Base-by-base conservation (phyloP, 1,140 invertebrate species). In the Pemphigus obesinymphae region DNA sequence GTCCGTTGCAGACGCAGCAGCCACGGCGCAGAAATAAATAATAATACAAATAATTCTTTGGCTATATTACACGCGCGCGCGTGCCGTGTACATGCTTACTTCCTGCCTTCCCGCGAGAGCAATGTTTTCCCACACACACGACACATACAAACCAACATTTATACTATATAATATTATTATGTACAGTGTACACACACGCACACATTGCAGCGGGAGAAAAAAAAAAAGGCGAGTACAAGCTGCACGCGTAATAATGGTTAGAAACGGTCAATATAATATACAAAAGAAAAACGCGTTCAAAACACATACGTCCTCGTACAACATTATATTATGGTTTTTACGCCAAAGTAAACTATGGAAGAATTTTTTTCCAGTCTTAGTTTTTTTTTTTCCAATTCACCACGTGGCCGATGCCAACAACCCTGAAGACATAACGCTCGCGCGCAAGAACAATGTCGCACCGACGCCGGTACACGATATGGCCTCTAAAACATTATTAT, bases 11-110 rank as follows among this genome's bases (percentile, higher is more conserved):
- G 70, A 48, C 17, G 26, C 43, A 17, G 17, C 68, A 48, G 45
- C 70, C 58, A 68, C 26, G 7, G 23, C 26, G 40, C 66, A 50
- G 43, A 73, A 73, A 73, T 73, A 73, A 48, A 73, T 73, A 50
- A 73, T 73, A 73, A 73, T 73, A 73, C 43, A 50, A 73, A 73
- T 73, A 73, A 73, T 50, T 73, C 68, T 45, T 72, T 48, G 68
- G 40, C 68, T 72, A 72, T 40, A 72, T 20, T n/a, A 8, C 13
- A 17, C 68, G 26, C 26, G 70, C 70, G 70, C 70, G 70, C 50
- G 68, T 40, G 40, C 23, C 37, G 70, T 73, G 50, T 45, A 73
- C 43, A 48, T 20, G 20, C 37, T 68, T 43, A 70, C 66, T 73
- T 73, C 70, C 70, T 50, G 70, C 26, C 45, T 29, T 26, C 26